These are phyloP conservation scores for Larimichthys crocea DNA, from an alignment of 2,113 vertebrate species.

Conservation along the genomic window DNA sequence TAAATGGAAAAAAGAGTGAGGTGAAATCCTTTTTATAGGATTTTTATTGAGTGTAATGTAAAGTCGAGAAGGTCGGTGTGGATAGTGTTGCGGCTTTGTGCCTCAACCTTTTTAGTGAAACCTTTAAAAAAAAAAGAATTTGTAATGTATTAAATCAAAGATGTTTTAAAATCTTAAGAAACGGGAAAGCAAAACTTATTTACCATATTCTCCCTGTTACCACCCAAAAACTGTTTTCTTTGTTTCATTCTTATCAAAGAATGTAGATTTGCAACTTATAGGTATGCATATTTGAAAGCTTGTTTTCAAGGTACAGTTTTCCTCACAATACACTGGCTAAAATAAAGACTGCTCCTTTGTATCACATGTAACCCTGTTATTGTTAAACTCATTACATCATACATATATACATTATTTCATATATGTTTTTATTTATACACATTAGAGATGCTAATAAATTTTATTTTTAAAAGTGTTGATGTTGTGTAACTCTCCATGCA, in stretches of 20 bases:
- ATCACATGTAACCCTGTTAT: slow-evolving; percentile 91
- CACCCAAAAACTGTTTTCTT: slow-evolving; percentile 74
- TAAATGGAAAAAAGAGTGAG: slow-evolving; percentile 59
- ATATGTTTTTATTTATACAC: slow-evolving; percentile 92
- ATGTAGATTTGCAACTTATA: slow-evolving; percentile 88
- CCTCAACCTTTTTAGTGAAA: slow-evolving; percentile 83
- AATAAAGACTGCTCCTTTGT: slow-evolving; percentile 86
- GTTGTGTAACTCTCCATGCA: slow-evolving; percentile 41
- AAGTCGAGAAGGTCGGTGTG: slow-evolving; percentile 80
- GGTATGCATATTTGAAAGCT: slow-evolving; percentile 85
- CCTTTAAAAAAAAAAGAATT: slow-evolving; percentile 60
- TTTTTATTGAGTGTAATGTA: slow-evolving; percentile 76
- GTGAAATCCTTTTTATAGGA: slow-evolving; percentile 65
- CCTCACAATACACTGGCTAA: slow-evolving; percentile 89
- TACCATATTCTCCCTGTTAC: slow-evolving; percentile 65
- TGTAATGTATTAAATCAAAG: slow-evolving; percentile 81
- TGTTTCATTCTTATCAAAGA: slow-evolving; percentile 86
- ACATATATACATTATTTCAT: slow-evolving; percentile 87
- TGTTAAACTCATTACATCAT: slow-evolving; percentile 89
- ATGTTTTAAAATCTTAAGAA: slow-evolving; percentile 72
- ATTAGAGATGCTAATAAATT: slow-evolving; percentile 92
- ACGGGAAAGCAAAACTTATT: slow-evolving; percentile 80
- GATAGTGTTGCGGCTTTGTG: slow-evolving; percentile 82
- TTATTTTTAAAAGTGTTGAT: slow-evolving; percentile 91
- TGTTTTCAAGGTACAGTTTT: slow-evolving; percentile 83